Base-by-base conservation (phyloP, 2,888 invertebrate species). In the Allacma fusca region DNA sequence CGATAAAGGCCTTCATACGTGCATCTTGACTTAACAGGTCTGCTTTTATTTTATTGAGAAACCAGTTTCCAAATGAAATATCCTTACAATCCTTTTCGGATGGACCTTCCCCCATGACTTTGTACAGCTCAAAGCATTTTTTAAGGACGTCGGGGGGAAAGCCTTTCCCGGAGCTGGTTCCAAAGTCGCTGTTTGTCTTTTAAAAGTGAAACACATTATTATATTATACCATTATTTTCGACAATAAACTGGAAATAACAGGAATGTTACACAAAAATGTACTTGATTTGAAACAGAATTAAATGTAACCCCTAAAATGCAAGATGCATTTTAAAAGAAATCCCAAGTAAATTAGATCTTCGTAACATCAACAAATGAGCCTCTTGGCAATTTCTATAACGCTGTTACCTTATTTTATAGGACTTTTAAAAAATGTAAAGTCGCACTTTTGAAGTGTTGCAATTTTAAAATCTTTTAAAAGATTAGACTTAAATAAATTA, bases 41-140 rank as follows among this genome's bases (percentile, higher is more conserved):
- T 16, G 70, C 69, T 9, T 76, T 59, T n/a, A 76, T 24, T 29
- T 50, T 64, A n/a, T 70, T 62, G 1, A 76, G 62, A 43, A 76
- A 76, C 76, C 76, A 76, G n/a, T 69, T 62, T 23, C 76, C 76
- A 4, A 70, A 69, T 9, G 76, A 76, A n/a, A 44, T 9, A 21
- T 64, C 43, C 19, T 23, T 26, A 2, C 23, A 21, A 26, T 76
- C 76, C 29, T 62, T 24, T 19, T 76, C 62, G 2, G 59, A 24
- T 1, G 76, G 76, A 23, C 76, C 76, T 0, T 70, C 69, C 9
- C 50, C 16, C 19, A 69, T 13, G 1, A 40, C 44, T 13, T 44
- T 69, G 21, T 24, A 43, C 13, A 75, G 24, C 12, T 75, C 68
- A 0, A 50, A 21, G 24, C 59, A 76, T 40, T 69, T 76, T 26